Evolutionary conservation across 2,797 vertebrate genomes (phyloP).

Genomic region (Huso huso): DNA sequence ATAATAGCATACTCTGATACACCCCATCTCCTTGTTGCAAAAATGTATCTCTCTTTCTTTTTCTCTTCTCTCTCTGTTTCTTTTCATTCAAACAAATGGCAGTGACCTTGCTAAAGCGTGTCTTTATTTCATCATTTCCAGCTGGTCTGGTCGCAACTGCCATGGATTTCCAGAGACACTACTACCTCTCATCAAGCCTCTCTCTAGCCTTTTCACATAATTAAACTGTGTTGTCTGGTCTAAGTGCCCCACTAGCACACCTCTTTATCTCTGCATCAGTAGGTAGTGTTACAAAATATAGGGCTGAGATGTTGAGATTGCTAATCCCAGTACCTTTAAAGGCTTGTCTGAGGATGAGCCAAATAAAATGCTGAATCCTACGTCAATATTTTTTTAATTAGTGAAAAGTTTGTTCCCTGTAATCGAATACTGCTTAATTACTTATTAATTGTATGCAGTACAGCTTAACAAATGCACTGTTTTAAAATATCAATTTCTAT

Average conservation of each 20-base stretch:
- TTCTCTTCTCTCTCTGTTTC: conserved; percentile 7
- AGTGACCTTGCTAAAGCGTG: conserved; percentile 20
- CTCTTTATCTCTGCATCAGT: conserved; percentile 25
- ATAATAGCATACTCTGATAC: no score
- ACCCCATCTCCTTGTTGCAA: neutral
- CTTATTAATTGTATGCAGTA: no score
- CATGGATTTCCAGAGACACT: neutral
- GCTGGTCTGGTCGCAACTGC: neutral
- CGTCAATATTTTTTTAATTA: no score
- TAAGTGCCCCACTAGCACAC: conserved; percentile 20
- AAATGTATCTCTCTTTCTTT: neutral
- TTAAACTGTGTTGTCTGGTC: conserved; percentile 29
- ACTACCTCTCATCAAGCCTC: conserved; percentile 22
- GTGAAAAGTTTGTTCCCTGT: no score
- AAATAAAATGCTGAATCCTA: no score
- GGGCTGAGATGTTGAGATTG: neutral
- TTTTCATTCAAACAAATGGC: conserved; percentile 17
- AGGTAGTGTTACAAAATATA: conserved; percentile 3
- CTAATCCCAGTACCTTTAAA: neutral
- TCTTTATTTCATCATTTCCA: conserved; percentile 18
- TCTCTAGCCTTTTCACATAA: conserved; percentile 30
- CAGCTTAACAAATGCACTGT: no score
- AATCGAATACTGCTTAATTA: no score
- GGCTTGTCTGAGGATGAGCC: no score
- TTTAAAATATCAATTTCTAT: no score